phyloP scores from a whole-genome alignment of 2,797 vertebrate genomes.

The Paratrypauchen microcephalus region DNA sequence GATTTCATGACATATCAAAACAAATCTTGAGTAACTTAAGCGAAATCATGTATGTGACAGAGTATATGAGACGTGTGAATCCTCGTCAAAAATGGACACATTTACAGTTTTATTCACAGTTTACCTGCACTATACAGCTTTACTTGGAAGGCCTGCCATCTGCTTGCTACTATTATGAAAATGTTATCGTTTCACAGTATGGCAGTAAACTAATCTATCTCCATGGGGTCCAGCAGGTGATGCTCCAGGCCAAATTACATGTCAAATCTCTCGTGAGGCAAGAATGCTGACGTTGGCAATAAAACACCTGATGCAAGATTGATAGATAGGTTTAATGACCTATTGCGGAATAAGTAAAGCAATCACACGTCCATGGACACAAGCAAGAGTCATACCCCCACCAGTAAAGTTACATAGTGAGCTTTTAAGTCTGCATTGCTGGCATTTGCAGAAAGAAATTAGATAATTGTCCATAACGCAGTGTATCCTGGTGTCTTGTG shows the following conservation, averaged over 20 bases:
- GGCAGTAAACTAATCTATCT: background rate
- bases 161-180: background rate
- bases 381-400: background rate
- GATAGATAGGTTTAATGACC: background rate
- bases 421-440: too few species aligned
- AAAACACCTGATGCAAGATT: background rate
- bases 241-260: too few species aligned
- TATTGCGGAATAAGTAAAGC: background rate
- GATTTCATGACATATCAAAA: background rate
- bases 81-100: too few species aligned
- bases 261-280: background rate
- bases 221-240: background rate
- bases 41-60: too few species aligned
- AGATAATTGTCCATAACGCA: too few species aligned
- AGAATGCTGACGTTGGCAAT: background rate
- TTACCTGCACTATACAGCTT: background rate
- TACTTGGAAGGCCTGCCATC: background rate
- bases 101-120: background rate
- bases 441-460: too few species aligned
- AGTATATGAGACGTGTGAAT: too few species aligned
- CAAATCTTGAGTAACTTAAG: too few species aligned
- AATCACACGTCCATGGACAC: background rate
- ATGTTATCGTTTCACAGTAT: background rate
- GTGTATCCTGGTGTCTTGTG: too few species aligned
- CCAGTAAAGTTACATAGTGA: background rate